Base-by-base conservation (phyloP, 1,140 invertebrate genomes). In the Trissolcus basalis region DNA sequence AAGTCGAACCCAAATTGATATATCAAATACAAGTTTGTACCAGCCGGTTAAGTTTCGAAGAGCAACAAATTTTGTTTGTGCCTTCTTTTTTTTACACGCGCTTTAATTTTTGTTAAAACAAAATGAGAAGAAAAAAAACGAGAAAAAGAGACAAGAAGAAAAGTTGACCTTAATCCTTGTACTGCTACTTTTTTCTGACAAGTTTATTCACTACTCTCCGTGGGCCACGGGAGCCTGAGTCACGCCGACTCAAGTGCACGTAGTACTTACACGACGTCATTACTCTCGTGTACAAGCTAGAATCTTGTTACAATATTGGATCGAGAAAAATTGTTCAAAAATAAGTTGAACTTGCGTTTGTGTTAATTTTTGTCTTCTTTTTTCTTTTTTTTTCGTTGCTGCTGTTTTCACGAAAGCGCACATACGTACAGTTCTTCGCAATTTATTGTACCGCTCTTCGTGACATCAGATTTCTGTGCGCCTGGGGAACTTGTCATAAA, bases 181-280 rank as follows among this genome's bases (percentile, higher is more conserved):
- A 27, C 19, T 27, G 19, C 16, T 36, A 60, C 51, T 59, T 77
- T 68, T 71, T 71, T 60, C 51, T 49, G 49, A 61, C 60, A 58
- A 72, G 68, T 77, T 77, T 77, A 77, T 69, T 77, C 72, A 77
- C 74, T 68, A 72, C 56, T n/a, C n/a, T n/a, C n/a, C n/a, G n/a
- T 68, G 59, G 63, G 65, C 56, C 56, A 51, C 55, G 68, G 51
- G 53, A 77, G 51, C 44, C 58, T 77, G 68, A 68, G 69, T 77
- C 68, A 77, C 61, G 49, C 51, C 58, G 58, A 69, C 69, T 77
- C 64, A 51, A 77, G 68, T 69, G 60, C 69, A 65, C 60, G 63
- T 64, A 27, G 19, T 27, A 77, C 75, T 77, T 77, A 69, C 54
- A 60, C 75, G 64, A 64, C 68, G 64, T 77, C 75, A 77, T 77